Evolutionary conservation across 1,140 invertebrate genomes (phyloP), one percentile per base, ranked within the genome.

Genomic region (Temnothorax nylanderi): DNA sequence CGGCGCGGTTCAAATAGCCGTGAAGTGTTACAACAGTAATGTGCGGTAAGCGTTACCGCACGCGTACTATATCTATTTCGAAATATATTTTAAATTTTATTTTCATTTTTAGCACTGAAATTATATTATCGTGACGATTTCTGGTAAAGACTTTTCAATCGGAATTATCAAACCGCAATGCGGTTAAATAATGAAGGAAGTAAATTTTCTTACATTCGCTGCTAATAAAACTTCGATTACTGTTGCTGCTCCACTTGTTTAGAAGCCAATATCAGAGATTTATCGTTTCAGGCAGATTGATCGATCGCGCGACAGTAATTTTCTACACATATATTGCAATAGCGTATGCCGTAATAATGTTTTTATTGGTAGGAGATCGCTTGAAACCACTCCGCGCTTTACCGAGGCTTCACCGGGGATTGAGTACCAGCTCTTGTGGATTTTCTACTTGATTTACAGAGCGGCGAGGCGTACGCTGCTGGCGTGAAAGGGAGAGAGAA

Each of bases 361-460:
- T 74, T 82, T 47, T 82, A 60, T 47, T 56, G 54, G 13, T 41
- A 60, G 16, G 4, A 60, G 41, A 82, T 72, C 62, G 26, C 64
- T 80, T 26, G 18, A 62, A 44, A 69, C 3, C 21, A 54, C 34
- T 72, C 41, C 7, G 51, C 51, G 51, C 21, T 13, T 67, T 49
- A 32, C 49, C 34, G 34, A 65, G n/a, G 47, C 44, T 69, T 80
- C n/a, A 54, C 5, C 47, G 41, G 34, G 64, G 21, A 71, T 72
- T 18, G 69, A 82, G 37, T 58, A 34, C 65, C 65, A 16, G n/a
- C 67, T 84, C 54, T 75, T 60, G 62, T 56, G 69, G 32, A 75
- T 84, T 84, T 75, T 84, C 69, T 74, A 75, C 67, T 84, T 75
- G 71, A 74, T 84, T 84, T 84, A 82, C 51, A 64, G 49, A 74